Evolutionary conservation across 2,888 invertebrate genomes (phyloP), one percentile per base, ranked within the genome.

Genomic region (Cerceris ruficornis): DNA sequence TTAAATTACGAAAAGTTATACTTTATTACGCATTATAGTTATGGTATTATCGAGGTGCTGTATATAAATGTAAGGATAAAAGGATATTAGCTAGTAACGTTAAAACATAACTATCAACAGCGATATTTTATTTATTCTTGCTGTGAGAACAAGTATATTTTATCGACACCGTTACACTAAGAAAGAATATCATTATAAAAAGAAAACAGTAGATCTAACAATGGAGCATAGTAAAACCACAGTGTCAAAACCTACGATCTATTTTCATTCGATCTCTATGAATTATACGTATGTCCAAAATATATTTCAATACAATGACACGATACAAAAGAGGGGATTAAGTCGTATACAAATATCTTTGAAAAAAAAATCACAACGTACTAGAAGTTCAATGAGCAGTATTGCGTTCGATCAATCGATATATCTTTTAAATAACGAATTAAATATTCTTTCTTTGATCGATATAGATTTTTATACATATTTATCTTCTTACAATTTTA

Each of bases 101-200:
- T 14, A 61, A 8, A 8, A 54, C n/a, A 41, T 46, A 50, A 46
- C 50, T 39, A 7, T 9, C 57, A 69, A 64, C 66, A 68, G 15
- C 46, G 71, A 60, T 65, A 75, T 67, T 17, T 50, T 55, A 46
- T 65, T 73, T 64, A 69, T 72, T 70, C 49, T 75, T 60, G 43
- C 72, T 77, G 69, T 75, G 76, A 83, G 82, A 80, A 64, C 78
- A 71, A 69, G 68, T 15, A 52, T 62, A 58, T 39, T 69, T 70
- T 72, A 71, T 64, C 55, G 7, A 7, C 61, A 61, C 39, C 17
- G 11, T 54, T 69, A 75, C 58, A 67, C 15, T 59, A 50, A 58
- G 49, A 54, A 39, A 11, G 7, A 43, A 64, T n/a, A 57, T 50
- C 17, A 42, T 64, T 17, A 69, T 65, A 17, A 68, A 46, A 69